Percentiles rank a stretch among this genome's conserved stretches.
Conservation (phyloP, 1,140 invertebrate species). For the Aphidius gifuensis region DNA sequence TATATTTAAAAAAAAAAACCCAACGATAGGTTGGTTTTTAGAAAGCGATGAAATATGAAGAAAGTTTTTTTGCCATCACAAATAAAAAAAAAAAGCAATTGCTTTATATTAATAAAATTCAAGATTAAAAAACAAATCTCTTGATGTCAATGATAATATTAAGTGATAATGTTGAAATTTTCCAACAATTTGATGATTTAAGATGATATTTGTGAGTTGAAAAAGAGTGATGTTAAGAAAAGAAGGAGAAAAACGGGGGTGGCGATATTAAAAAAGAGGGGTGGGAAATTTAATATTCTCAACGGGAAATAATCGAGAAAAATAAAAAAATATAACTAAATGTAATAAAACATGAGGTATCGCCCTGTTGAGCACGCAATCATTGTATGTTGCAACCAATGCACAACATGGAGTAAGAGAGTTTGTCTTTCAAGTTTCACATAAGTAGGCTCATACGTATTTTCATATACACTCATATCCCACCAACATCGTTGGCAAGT, state of each 20-base stretch:
- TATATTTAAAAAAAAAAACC: no score
- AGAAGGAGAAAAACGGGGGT: constrained; percentile 2
- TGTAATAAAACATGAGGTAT: constrained; percentile 32
- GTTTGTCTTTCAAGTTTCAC: constrained; percentile 38
- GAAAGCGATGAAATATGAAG: no score
- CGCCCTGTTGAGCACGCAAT: constrained; percentile 46
- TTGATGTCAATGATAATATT: no score
- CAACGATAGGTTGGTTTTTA: no score
- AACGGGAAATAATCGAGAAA: constrained; percentile 5
- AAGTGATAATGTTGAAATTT: no score
- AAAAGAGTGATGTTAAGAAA: neutral
- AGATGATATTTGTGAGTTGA: neutral
- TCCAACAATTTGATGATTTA: neutral
- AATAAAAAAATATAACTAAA: constrained; percentile 19
- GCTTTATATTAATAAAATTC: no score
- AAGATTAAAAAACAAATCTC: no score
- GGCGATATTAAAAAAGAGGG: constrained; percentile 9
- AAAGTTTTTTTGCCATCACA: no score
- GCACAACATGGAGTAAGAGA: constrained; percentile 48
- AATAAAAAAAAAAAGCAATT: no score
- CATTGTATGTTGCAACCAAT: constrained; percentile 39
- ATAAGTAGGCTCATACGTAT: constrained; percentile 33
- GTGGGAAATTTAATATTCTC: neutral
- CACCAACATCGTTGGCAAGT: neutral
- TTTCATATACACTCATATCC: constrained; percentile 9